phyloP scores from a whole-genome alignment of 2,888 invertebrate genomes.

The Brassicogethes aeneus region DNA sequence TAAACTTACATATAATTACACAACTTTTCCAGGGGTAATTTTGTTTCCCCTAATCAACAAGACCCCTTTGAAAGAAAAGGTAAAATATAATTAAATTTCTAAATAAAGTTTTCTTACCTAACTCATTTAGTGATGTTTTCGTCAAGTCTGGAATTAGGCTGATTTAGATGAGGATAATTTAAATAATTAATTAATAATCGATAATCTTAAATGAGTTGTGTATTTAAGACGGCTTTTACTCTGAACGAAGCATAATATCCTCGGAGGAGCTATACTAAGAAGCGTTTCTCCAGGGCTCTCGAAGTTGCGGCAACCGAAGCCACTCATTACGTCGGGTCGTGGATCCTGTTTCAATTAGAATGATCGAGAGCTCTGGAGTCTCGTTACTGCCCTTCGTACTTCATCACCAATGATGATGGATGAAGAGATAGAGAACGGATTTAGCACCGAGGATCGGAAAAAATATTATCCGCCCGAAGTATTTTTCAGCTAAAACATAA shows the following conservation, averaged over 20 bases:
- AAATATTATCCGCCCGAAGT: slow-evolving; percentile 6
- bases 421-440: slow-evolving; percentile 13
- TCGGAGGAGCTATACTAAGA: slow-evolving; percentile 32
- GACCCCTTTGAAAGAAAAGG: no score
- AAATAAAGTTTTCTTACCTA: no score
- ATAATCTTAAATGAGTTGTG: slow-evolving; percentile 33
- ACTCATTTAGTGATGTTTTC: no score
- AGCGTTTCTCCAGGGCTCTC: slow-evolving; percentile 22
- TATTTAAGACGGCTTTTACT: slow-evolving; percentile 29
- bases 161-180: no score
- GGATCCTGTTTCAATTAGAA: slow-evolving; percentile 42
- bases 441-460: background rate
- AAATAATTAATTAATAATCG: slow-evolving; percentile 31
- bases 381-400: slow-evolving; percentile 36
- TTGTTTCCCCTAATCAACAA: no score
- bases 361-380: slow-evolving; percentile 40
- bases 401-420: slow-evolving; percentile 36
- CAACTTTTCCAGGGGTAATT: no score
- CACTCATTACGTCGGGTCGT: slow-evolving; percentile 33
- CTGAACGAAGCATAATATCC: slow-evolving; percentile 32
- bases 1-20: no score
- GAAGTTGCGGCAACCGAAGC: slow-evolving; percentile 24
- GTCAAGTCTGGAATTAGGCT: no score
- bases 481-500: slow-evolving; percentile 1
- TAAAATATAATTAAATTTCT: no score